Conservation (phyloP, 2,888 invertebrate species). For the Lithophane ornitopus region DNA sequence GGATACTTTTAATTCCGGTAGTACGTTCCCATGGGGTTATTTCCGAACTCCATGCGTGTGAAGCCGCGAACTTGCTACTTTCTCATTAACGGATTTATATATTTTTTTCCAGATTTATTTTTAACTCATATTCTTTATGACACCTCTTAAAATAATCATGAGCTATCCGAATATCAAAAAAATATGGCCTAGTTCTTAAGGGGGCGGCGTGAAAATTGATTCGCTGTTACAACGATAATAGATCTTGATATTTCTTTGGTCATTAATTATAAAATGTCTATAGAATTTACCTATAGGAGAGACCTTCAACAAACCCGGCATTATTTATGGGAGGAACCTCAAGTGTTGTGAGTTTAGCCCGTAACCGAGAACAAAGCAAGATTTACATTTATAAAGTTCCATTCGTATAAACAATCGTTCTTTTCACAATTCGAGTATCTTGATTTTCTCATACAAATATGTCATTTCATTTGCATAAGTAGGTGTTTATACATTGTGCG, state of each 20-base stretch:
- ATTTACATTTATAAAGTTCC: conserved; percentile 24
- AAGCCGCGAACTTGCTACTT: neutral
- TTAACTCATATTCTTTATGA: no score
- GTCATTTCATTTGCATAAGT: conserved; percentile 29
- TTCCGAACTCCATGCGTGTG: neutral
- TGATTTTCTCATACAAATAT: conserved; percentile 34
- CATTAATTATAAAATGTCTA: neutral
- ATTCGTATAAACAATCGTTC: conserved; percentile 16
- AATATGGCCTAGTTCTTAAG: no score
- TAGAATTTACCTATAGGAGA: neutral
- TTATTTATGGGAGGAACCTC: neutral
- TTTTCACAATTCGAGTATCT: conserved; percentile 26
- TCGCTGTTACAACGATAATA: no score
- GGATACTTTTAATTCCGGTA: neutral
- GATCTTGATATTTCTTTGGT: neutral
- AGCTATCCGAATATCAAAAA: no score
- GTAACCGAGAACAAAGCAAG: conserved; percentile 20
- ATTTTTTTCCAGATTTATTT: no score
- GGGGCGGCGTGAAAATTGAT: no score
- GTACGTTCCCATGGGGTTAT: neutral
- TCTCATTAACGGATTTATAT: neutral
- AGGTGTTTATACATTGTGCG: neutral
- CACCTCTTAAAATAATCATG: no score
- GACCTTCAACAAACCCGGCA: neutral
- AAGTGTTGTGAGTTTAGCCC: conserved; percentile 4